phyloP scores from a whole-genome alignment of 2,888 invertebrate species.

The Tupiocoris notatus region DNA sequence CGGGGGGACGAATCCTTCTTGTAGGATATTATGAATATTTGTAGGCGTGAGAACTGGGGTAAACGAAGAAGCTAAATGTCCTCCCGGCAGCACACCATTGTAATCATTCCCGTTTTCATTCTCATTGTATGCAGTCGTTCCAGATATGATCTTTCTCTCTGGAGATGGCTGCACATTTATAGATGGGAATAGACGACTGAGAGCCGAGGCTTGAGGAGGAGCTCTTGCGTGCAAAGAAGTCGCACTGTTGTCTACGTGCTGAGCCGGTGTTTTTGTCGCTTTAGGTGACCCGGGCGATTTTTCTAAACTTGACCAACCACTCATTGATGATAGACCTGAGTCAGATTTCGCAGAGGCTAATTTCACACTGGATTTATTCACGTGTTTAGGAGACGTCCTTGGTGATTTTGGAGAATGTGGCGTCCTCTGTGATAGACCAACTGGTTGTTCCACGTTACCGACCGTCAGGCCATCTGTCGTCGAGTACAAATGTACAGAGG shows the following conservation, averaged over 20 bases:
- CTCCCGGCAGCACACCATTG: conserved; percentile 50
- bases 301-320: conserved; percentile 80
- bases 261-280: conserved; percentile 50
- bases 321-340: conserved; percentile 83
- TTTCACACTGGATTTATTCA: conserved; percentile 61
- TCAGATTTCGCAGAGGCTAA: conserved; percentile 78
- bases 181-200: conserved; percentile 32
- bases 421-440: conserved; percentile 63
- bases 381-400: conserved; percentile 68
- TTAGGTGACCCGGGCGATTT: conserved; percentile 82
- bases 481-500: conserved; percentile 24
- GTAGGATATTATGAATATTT: conserved; percentile 33
- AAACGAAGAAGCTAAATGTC: conserved; percentile 60
- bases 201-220: conserved; percentile 15
- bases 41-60: conserved; percentile 57
- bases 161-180: conserved; percentile 42
- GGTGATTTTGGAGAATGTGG: conserved; percentile 70
- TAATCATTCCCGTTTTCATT: conserved; percentile 44
- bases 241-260: conserved; percentile 2
- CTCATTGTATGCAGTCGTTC: conserved; percentile 34
- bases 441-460: conserved; percentile 34
- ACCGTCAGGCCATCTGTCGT: conserved; percentile 30
- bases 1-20: conserved; percentile 48
- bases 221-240: conserved; percentile 31
- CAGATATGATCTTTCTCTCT: conserved; percentile 29